Evolutionary conservation across 2,113 vertebrate genomes (phyloP).

Genomic region (Glaucomys volans): DNA sequence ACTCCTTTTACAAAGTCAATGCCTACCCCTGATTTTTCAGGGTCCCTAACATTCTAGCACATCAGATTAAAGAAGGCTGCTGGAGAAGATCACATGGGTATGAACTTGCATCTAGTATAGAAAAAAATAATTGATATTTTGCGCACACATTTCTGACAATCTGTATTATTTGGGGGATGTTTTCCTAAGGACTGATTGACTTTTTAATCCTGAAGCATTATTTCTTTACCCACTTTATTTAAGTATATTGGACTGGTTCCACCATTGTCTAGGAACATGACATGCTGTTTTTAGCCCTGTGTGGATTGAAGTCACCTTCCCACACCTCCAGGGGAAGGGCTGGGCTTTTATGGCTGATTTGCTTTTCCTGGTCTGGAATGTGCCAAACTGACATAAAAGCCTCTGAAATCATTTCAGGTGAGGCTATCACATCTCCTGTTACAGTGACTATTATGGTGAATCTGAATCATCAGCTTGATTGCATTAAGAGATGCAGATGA

Average conservation of each 20-base stretch:
- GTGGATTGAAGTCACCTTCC: accelerated
- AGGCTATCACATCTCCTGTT: background rate
- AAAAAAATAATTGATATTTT: background rate
- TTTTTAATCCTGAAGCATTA: background rate
- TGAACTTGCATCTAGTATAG: background rate
- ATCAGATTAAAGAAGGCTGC: background rate
- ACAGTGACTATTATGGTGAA: accelerated
- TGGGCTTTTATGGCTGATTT: accelerated
- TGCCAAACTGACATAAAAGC: background rate
- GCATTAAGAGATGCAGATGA: too few relatives aligned
- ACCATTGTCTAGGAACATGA: accelerated
- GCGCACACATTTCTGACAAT: accelerated
- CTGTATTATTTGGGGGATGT: background rate
- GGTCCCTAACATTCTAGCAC: background rate
- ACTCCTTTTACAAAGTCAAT: too few relatives aligned
- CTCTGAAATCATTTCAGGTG: accelerated
- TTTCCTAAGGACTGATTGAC: background rate
- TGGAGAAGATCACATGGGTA: background rate
- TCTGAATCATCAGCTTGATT: too few relatives aligned
- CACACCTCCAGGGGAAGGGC: accelerated
- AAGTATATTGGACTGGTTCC: background rate
- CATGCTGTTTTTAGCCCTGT: background rate
- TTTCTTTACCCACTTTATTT: background rate
- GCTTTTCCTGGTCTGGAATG: background rate
- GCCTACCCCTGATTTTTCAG: too few relatives aligned